Percentiles rank a stretch among this genome's conserved stretches.
Evolutionary conservation across 2,797 vertebrate genomes (phyloP).

Genomic region (Cuculus canorus): DNA sequence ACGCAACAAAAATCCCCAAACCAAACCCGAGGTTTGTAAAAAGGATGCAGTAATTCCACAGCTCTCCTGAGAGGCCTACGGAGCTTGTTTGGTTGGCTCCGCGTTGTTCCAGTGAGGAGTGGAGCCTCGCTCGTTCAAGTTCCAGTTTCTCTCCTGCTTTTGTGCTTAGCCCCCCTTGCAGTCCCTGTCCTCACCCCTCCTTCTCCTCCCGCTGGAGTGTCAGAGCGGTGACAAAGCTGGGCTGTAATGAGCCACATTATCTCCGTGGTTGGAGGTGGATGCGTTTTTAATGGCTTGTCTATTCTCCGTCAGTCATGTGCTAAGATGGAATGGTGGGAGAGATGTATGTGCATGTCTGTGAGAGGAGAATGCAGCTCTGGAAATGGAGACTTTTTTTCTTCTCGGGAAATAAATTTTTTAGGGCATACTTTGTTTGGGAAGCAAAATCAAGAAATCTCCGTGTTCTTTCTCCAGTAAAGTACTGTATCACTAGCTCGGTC

Average conservation of each 20-base stretch:
- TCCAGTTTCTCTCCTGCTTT: background rate
- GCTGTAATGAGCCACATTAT: constrained; percentile 74
- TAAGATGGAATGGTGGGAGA: constrained; percentile 53
- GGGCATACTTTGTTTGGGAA: background rate
- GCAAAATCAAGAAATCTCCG: background rate
- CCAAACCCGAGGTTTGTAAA: background rate
- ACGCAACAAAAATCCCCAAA: background rate
- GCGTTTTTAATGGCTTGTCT: constrained; percentile 79
- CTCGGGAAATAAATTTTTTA: background rate
- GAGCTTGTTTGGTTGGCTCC: constrained; percentile 25
- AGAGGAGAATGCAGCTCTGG: background rate
- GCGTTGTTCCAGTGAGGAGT: no score
- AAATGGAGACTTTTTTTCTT: background rate
- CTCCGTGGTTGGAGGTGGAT: constrained; percentile 76
- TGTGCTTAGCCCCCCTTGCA: background rate
- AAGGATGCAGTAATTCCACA: constrained; percentile 22
- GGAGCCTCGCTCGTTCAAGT: constrained; percentile 13
- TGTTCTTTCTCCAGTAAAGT: background rate
- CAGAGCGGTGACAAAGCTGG: constrained; percentile 75
- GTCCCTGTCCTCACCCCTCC: background rate
- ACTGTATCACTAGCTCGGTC: background rate
- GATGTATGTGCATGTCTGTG: constrained; percentile 3
- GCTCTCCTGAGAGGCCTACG: constrained; percentile 51
- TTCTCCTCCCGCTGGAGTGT: constrained; percentile 70
- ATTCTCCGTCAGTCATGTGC: constrained; percentile 77